Evolutionary conservation across 2,797 vertebrate genomes (phyloP).

Genomic region (Pampus argenteus): DNA sequence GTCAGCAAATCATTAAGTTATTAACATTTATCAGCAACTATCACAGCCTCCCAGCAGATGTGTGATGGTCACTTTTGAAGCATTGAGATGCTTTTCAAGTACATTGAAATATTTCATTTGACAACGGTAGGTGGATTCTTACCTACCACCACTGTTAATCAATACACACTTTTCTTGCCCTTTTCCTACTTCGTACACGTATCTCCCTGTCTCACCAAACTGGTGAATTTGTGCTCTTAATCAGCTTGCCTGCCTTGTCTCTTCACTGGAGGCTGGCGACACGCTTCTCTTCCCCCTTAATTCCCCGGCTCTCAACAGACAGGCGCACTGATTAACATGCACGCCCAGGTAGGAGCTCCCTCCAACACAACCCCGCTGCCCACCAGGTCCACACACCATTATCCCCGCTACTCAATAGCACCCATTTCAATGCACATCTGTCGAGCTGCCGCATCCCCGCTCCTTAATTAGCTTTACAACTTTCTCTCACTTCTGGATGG

Average conservation of each 20-base stretch:
- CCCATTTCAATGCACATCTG: constrained; percentile 76
- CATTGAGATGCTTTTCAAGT: too few relatives aligned
- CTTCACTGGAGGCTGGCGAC: constrained; percentile 73
- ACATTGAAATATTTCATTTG: too few relatives aligned
- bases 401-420: constrained; percentile 76
- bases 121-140: too few relatives aligned
- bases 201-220: constrained; percentile 68
- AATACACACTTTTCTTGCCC: constrained; percentile 68
- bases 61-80: background rate
- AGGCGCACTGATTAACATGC: constrained; percentile 80
- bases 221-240: constrained; percentile 77
- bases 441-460: constrained; percentile 69
- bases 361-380: constrained; percentile 71
- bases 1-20: constrained; percentile 41
- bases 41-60: constrained; percentile 24
- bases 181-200: constrained; percentile 62
- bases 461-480: constrained; percentile 81
- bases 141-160: constrained; percentile 69
- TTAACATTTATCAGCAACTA: constrained; percentile 51
- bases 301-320: constrained; percentile 74
- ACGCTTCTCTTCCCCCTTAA: constrained; percentile 79
- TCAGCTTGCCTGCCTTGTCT: constrained; percentile 78
- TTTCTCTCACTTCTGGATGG: constrained; percentile 65
- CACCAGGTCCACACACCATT: constrained; percentile 74
- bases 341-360: constrained; percentile 78